Evolutionary conservation across 2,888 invertebrate genomes (phyloP).

Genomic region (Catocala nupta): DNA sequence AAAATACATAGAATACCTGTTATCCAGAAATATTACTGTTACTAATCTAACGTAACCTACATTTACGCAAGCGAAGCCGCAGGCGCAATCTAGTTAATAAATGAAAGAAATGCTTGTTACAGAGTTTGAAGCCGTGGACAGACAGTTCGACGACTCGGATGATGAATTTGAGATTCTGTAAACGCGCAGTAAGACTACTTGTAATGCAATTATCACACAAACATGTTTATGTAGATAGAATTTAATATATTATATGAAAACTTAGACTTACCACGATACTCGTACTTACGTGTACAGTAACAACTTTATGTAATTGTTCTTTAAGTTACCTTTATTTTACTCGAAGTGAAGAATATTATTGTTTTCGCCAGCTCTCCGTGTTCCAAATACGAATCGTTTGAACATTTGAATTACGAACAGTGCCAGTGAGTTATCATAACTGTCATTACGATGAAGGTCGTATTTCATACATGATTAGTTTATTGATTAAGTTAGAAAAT

Average conservation of each 20-base stretch:
- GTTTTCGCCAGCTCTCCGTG: neutral
- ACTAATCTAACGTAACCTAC: too few species aligned
- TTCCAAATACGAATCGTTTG: too few species aligned
- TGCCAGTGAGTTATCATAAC: too few species aligned
- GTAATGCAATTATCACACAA: conserved; percentile 38
- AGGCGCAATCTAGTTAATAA: too few species aligned
- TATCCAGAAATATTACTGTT: too few species aligned
- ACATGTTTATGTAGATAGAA: conserved; percentile 37
- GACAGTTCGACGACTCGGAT: conserved; percentile 91
- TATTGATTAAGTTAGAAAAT: too few species aligned
- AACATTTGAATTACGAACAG: too few species aligned
- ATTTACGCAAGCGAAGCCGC: too few species aligned
- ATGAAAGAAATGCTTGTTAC: conserved; percentile 64
- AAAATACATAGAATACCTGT: too few species aligned
- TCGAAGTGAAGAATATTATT: conserved; percentile 7
- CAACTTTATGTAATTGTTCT: conserved; percentile 38
- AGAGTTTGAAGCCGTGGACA: conserved; percentile 89
- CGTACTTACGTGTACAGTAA: conserved; percentile 45
- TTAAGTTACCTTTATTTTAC: conserved; percentile 32
- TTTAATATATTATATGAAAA: conserved; percentile 27
- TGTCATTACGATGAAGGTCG: too few species aligned
- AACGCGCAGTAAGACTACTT: conserved; percentile 55
- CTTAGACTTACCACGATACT: conserved; percentile 30
- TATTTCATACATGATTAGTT: too few species aligned
- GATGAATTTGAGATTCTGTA: conserved; percentile 94